Evolutionary conservation across 2,888 invertebrate genomes (phyloP).

Genomic region (Caenorhabditis auriculariae): DNA sequence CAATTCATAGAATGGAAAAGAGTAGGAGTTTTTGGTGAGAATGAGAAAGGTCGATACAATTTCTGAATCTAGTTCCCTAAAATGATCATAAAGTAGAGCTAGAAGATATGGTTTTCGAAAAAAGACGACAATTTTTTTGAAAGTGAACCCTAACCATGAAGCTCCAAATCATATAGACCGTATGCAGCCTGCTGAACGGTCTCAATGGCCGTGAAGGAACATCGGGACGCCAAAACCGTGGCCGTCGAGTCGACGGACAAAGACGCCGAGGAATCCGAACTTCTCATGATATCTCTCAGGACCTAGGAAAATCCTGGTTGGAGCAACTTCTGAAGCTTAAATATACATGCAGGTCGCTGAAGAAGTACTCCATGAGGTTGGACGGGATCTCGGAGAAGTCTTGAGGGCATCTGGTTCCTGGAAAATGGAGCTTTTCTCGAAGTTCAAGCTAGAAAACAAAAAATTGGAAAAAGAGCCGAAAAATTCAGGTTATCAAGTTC

Average conservation of each 20-base stretch:
- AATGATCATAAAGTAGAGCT: too few species aligned
- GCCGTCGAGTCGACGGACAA: conserved; percentile 80
- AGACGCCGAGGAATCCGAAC: too few species aligned
- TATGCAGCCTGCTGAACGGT: conserved; percentile 64
- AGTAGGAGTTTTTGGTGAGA: too few species aligned
- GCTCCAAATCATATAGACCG: conserved; percentile 60
- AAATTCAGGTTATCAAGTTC: too few species aligned
- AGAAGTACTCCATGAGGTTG: conserved; percentile 97
- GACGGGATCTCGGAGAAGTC: conserved; percentile 98
- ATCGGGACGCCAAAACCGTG: conserved; percentile 81
- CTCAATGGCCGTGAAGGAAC: conserved; percentile 72
- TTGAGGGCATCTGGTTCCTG: conserved; percentile 90
- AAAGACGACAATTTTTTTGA: too few species aligned
- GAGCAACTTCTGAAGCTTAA: not conserved
- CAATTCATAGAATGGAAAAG: too few species aligned
- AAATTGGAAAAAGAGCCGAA: too few species aligned
- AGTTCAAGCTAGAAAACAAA: too few species aligned
- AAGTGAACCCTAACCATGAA: conserved; percentile 46
- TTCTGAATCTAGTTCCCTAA: too few species aligned
- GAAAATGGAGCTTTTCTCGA: too few species aligned
- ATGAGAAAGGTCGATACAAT: too few species aligned
- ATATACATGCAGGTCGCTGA: conserved; percentile 71
- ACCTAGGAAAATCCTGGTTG: conserved; percentile 10
- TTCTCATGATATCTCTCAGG: conserved; percentile 27
- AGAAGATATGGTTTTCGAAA: too few species aligned